A percentile compares a stretch with the other conserved stretches of the same genome.
phyloP scores from a whole-genome alignment of 1,140 invertebrate species.

The Pseudobourletiella spinata region DNA sequence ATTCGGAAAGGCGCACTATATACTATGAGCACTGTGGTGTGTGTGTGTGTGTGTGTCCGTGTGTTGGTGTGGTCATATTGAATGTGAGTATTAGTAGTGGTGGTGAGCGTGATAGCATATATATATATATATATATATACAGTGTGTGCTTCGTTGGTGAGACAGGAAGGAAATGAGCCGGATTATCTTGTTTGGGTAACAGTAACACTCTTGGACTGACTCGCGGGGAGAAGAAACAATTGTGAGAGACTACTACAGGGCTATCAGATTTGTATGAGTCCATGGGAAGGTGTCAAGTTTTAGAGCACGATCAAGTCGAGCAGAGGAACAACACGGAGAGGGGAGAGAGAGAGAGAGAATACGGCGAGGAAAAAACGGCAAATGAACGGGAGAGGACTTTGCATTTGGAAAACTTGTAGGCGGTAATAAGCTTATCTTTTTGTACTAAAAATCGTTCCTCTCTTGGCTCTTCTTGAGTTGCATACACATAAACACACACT shows the following conservation, averaged over 20 bases:
- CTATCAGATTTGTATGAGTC: conserved; percentile 2
- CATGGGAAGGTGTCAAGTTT: conserved; percentile 10
- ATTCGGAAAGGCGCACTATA: too few relatives aligned
- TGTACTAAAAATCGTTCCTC: not conserved
- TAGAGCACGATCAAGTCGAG: not conserved
- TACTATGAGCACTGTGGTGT: too few relatives aligned
- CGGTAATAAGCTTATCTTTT: conserved; percentile 2
- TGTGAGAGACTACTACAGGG: conserved; percentile 11
- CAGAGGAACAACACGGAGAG: too few relatives aligned
- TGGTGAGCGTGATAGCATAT: too few relatives aligned
- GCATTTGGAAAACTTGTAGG: conserved; percentile 4
- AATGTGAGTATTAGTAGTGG: too few relatives aligned
- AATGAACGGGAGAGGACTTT: not conserved
- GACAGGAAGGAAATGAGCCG: conserved; percentile 11
- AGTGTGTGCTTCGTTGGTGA: not conserved
- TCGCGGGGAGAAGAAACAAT: conserved; percentile 1
- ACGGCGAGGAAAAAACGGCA: too few relatives aligned
- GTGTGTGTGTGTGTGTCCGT: too few relatives aligned
- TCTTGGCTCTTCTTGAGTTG: conserved; percentile 3
- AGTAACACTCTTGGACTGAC: not conserved
- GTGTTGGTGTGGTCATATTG: too few relatives aligned
- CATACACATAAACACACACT: too few relatives aligned
- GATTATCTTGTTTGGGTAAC: conserved; percentile 15
- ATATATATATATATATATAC: too few relatives aligned
- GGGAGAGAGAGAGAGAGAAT: too few relatives aligned